Conservation (phyloP, 2,113 vertebrate species). For the Monarcha castaneiventris region DNA sequence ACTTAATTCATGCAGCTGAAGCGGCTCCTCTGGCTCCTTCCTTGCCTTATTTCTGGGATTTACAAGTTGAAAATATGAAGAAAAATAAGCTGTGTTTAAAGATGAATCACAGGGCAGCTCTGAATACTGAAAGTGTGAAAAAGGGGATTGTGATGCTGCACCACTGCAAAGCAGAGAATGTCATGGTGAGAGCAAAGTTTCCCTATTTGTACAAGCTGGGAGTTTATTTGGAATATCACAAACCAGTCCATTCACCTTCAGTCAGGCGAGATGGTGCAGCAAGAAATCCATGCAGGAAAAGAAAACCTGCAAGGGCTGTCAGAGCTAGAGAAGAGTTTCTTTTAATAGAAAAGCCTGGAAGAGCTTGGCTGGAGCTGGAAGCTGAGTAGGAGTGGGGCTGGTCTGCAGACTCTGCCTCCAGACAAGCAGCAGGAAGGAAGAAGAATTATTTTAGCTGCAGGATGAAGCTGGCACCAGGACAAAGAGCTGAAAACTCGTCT, state of each 20-base stretch:
- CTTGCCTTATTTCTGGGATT: background rate
- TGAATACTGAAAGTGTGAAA: background rate
- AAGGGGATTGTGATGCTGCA: background rate
- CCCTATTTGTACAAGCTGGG: background rate
- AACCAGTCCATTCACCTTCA: background rate
- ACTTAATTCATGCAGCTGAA: background rate
- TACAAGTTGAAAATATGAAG: background rate
- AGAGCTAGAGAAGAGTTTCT: background rate
- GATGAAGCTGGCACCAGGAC: background rate
- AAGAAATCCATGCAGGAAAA: background rate
- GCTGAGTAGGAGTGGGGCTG: conserved; percentile 16
- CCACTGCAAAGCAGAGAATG: background rate
- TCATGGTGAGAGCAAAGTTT: background rate
- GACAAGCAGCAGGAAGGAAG: conserved; percentile 5
- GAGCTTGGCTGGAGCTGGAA: conserved; percentile 7
- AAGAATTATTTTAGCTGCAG: conserved; percentile 36
- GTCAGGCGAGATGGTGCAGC: background rate
- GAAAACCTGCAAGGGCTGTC: background rate
- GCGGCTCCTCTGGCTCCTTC: background rate
- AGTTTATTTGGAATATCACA: background rate
- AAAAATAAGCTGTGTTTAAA: background rate
- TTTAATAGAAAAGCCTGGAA: conserved; percentile 17
- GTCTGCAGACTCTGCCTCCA: conserved; percentile 37
- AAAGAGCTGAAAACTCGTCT: background rate
- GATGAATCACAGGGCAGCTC: background rate